These are phyloP conservation scores for Brachyptera risi DNA, from an alignment of 2,888 invertebrate species.

Conservation along the genomic window DNA sequence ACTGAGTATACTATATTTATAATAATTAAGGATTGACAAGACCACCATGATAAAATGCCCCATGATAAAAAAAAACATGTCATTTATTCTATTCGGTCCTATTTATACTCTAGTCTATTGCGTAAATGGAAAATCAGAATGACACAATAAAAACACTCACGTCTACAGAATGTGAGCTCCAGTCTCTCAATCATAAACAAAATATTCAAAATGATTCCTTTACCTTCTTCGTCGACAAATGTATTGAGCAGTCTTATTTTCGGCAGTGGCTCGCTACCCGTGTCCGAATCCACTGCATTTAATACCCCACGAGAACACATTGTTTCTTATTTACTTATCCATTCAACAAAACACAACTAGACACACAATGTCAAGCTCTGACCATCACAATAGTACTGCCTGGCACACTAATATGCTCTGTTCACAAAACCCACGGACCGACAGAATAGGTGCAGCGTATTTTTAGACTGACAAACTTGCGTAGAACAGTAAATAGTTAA, in stretches of 20 bases:
- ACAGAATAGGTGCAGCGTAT: constrained; percentile 2
- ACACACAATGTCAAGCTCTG: not conserved
- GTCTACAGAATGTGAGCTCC: not conserved
- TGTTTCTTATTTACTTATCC: not conserved
- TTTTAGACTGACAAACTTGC: constrained; percentile 2
- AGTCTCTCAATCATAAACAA: not conserved
- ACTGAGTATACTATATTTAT: too few species aligned
- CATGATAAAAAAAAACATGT: too few species aligned
- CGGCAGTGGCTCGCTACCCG: not conserved
- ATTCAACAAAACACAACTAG: not conserved
- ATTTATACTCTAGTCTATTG: too few species aligned
- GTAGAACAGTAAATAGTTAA: too few species aligned
- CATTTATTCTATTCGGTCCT: too few species aligned
- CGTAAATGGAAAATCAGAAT: too few species aligned
- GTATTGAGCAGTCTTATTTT: constrained; percentile 20
- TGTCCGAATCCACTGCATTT: constrained; percentile 25
- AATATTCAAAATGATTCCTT: not conserved
- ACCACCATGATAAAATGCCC: too few species aligned
- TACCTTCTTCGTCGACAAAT: constrained; percentile 28
- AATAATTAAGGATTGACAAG: too few species aligned
- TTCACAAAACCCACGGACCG: constrained; percentile 2
- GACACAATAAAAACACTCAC: not conserved
- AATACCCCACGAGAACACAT: constrained; percentile 31
- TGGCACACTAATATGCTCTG: constrained; percentile 13
- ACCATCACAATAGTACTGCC: constrained; percentile 13